These are phyloP conservation scores for Heliothis peltigera DNA, from an alignment of 2,888 invertebrate species.

Conservation along the genomic window DNA sequence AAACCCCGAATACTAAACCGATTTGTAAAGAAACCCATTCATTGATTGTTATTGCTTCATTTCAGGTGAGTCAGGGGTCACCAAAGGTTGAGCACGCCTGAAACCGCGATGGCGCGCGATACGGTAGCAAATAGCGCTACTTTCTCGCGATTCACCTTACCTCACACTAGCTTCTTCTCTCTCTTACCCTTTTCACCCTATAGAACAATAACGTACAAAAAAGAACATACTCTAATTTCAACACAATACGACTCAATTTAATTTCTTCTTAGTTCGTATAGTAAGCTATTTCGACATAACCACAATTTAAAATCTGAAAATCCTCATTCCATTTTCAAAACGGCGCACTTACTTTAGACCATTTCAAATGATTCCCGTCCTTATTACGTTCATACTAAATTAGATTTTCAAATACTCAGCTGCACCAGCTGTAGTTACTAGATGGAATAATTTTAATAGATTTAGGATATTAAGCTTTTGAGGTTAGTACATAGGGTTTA, in stretches of 20 bases:
- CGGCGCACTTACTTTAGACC: conserved; percentile 55
- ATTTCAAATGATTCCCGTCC: conserved; percentile 57
- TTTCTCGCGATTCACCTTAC: conserved; percentile 86
- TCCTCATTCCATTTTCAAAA: conserved; percentile 69
- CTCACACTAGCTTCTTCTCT: conserved; percentile 82
- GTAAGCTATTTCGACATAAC: conserved; percentile 64
- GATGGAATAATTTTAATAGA: conserved; percentile 66
- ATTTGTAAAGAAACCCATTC: conserved; percentile 4
- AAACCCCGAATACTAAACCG: too few species aligned
- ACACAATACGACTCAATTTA: conserved; percentile 37
- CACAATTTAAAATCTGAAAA: conserved; percentile 79
- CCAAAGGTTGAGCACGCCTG: conserved; percentile 73
- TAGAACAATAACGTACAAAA: conserved; percentile 24
- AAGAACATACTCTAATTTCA: conserved; percentile 59
- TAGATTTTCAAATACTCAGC: conserved; percentile 54
- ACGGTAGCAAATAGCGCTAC: conserved; percentile 89
- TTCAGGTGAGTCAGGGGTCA: conserved; percentile 32
- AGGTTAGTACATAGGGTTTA: conserved; percentile 67
- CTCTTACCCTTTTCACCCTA: conserved; percentile 51
- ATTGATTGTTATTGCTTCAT: conserved; percentile 44
- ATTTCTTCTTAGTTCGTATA: background rate
- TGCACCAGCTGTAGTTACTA: conserved; percentile 62
- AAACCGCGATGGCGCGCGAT: conserved; percentile 86
- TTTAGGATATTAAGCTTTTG: conserved; percentile 70
- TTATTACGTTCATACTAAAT: conserved; percentile 52